phyloP scores from a whole-genome alignment of 92 coral and sea anemone genomes.

The Nematostella vectensis region DNA sequence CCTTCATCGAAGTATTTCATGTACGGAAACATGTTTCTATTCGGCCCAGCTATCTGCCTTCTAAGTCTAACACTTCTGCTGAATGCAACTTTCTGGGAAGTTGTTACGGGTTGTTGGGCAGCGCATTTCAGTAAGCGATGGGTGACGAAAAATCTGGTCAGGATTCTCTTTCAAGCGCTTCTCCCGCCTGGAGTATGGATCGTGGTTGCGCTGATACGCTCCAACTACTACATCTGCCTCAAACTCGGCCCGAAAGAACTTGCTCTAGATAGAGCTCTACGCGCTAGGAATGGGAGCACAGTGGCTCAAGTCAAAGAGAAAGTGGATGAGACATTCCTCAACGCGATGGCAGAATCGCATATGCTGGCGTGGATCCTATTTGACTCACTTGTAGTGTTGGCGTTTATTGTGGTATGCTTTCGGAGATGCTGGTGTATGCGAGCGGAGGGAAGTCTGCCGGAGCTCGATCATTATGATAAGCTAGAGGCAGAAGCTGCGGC shows the following conservation, averaged over 20 bases:
- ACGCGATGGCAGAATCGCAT: constrained; percentile 29
- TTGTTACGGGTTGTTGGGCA: constrained; percentile 36
- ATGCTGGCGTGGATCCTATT: constrained; percentile 40
- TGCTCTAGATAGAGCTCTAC: constrained; percentile 21
- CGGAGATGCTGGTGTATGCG: constrained; percentile 33
- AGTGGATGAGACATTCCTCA: constrained; percentile 12
- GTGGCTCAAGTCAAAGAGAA: constrained; percentile 15
- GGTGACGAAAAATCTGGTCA: constrained; percentile 13
- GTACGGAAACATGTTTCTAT: constrained; percentile 31
- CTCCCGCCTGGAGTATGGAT: constrained; percentile 48
- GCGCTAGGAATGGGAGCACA: constrained; percentile 4
- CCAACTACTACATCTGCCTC: constrained; percentile 37
- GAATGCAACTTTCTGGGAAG: constrained; percentile 35
- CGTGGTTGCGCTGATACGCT: constrained; percentile 34
- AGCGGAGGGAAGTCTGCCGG: constrained; percentile 31
- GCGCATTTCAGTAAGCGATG: constrained; percentile 17
- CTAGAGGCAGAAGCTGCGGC: constrained; percentile 44
- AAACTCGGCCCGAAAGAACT: constrained; percentile 31
- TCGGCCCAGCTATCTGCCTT: constrained; percentile 41
- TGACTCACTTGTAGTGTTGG: constrained; percentile 19
- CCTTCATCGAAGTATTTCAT: constrained; percentile 11
- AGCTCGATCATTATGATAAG: constrained; percentile 27
- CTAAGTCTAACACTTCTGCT: constrained; percentile 35
- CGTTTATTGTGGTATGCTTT: constrained; percentile 28
- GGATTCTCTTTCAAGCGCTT: constrained; percentile 27